These are phyloP conservation scores for Gyrodactylus salaris DNA, from an alignment of 1,140 invertebrate species.

Conservation along the genomic window DNA sequence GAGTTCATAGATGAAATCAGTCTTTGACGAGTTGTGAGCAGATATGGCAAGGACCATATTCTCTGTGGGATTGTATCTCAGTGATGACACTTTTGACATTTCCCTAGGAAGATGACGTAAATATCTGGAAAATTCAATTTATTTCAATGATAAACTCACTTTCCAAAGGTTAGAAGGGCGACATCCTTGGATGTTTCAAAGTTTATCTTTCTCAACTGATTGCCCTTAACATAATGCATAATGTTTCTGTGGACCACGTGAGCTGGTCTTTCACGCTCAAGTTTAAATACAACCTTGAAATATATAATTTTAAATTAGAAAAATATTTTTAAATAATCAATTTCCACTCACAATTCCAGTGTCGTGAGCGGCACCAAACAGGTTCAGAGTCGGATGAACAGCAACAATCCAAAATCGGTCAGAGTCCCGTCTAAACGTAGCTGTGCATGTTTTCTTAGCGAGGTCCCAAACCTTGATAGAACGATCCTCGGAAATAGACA, in stretches of 20 bases:
- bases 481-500: conserved; percentile 90
- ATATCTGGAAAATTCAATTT: not conserved
- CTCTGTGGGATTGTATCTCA: not conserved
- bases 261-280: conserved; percentile 76
- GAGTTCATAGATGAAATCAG: not conserved
- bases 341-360: conserved; percentile 39
- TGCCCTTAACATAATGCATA: conserved; percentile 78
- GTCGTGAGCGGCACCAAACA: conserved; percentile 51
- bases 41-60: not conserved
- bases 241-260: conserved; percentile 57
- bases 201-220: conserved; percentile 53
- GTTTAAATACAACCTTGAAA: conserved; percentile 10
- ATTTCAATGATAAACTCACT: not conserved
- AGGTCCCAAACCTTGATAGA: conserved; percentile 94
- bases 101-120: not conserved
- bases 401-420: conserved; percentile 82
- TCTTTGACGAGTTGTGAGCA: not conserved
- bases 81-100: not conserved
- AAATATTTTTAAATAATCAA: conserved; percentile 30
- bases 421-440: conserved; percentile 64
- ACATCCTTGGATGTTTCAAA: conserved; percentile 64
- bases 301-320: not conserved
- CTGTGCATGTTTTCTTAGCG: conserved; percentile 71
- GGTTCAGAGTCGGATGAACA: conserved; percentile 36
- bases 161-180: conserved; percentile 39